Evolutionary conservation across 2,888 invertebrate genomes (phyloP).

Genomic region (Pachliopta kotzebuea): DNA sequence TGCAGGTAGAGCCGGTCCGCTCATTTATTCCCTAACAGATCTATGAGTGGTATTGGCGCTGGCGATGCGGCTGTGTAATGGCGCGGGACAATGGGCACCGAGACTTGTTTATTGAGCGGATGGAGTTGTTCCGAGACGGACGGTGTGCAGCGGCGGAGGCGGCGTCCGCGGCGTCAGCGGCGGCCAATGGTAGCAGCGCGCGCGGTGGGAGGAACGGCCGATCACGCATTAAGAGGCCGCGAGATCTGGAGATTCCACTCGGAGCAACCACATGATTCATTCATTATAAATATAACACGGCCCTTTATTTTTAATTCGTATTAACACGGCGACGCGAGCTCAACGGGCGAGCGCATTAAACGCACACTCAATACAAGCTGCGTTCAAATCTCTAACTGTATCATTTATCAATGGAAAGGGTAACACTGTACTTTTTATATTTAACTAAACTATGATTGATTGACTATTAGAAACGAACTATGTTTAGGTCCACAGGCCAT

Average conservation of each 20-base stretch:
- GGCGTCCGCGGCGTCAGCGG: slow-evolving; percentile 60
- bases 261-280: slow-evolving; percentile 47
- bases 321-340: slow-evolving; percentile 39
- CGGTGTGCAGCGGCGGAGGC: slow-evolving; percentile 74
- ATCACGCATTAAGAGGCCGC: slow-evolving; percentile 61
- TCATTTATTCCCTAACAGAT: slow-evolving; percentile 60
- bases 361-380: no score
- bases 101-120: slow-evolving; percentile 76
- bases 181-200: slow-evolving; percentile 67
- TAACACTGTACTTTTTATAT: no score
- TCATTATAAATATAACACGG: slow-evolving; percentile 41
- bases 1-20: slow-evolving; percentile 15
- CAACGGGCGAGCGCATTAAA: slow-evolving; percentile 34
- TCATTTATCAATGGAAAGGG: no score
- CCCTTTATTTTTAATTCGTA: slow-evolving; percentile 35
- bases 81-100: slow-evolving; percentile 72
- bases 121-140: slow-evolving; percentile 75
- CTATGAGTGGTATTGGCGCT: slow-evolving; percentile 59
- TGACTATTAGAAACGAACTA: no score
- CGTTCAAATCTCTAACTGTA: no score
- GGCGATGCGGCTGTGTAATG: slow-evolving; percentile 67
- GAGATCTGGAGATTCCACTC: slow-evolving; percentile 56
- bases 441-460: no score
- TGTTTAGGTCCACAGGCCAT: no score
- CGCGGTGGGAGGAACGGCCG: slow-evolving; percentile 72